A percentile compares a stretch with the other conserved stretches of the same genome.
These are phyloP conservation scores for Gorsachius magnificus DNA, from an alignment of 2,797 vertebrate genomes.

Conservation along the genomic window DNA sequence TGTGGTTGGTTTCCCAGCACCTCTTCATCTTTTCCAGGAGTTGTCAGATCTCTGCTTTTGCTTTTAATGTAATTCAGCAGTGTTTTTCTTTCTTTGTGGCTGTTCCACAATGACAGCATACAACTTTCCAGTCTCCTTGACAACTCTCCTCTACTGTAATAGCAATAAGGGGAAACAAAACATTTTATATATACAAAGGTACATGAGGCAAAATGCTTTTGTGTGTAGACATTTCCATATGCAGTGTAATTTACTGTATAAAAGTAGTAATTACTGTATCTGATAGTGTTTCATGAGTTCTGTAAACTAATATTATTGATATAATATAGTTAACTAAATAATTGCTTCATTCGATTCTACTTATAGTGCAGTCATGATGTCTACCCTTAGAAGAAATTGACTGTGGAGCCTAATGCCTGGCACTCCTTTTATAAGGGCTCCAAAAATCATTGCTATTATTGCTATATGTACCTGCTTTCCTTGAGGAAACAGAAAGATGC, in stretches of 20 bases:
- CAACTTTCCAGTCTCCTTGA: not conserved
- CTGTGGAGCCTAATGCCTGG: not conserved
- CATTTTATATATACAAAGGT: not conserved
- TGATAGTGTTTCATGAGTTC: not conserved
- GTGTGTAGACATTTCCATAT: not conserved
- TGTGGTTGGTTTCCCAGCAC: not conserved
- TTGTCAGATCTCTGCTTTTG: not conserved
- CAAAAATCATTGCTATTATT: not conserved
- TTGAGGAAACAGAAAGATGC: not conserved
- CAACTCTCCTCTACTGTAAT: not conserved
- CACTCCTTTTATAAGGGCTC: not conserved
- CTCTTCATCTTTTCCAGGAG: not conserved
- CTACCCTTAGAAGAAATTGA: not conserved
- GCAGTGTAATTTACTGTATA: not conserved
- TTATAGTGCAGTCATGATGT: not conserved
- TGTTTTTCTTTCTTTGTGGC: not conserved
- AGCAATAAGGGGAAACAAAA: not conserved
- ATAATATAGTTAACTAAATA: constrained; percentile 22
- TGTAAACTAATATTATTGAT: not conserved
- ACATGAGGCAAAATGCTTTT: not conserved
- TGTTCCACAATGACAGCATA: not conserved
- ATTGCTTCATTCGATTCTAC: not conserved
- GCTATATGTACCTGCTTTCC: not conserved
- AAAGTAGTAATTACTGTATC: constrained; percentile 20
- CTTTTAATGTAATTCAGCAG: not conserved